A percentile compares a stretch with the other conserved stretches of the same genome.
Conservation (phyloP, 2,888 invertebrate genomes). For the Trissoscelio sp. region DNA sequence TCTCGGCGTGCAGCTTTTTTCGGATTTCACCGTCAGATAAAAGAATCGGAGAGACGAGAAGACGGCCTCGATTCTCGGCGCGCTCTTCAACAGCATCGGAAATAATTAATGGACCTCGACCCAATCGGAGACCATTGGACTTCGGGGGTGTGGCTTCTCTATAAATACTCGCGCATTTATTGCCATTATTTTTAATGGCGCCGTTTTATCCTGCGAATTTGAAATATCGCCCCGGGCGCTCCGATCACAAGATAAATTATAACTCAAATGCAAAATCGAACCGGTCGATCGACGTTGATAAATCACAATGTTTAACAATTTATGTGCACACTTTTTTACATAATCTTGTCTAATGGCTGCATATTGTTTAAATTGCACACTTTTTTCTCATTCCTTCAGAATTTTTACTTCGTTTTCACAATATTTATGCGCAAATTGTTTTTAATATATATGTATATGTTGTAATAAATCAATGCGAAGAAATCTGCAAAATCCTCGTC, state of each 20-base stretch:
- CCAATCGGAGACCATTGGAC: conserved; percentile 74
- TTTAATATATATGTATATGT: no score
- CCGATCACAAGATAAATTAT: conserved; percentile 54
- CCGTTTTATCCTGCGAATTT: conserved; percentile 58
- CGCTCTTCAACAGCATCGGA: conserved; percentile 66
- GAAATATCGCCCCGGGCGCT: conserved; percentile 49
- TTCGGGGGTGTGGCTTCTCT: conserved; percentile 71
- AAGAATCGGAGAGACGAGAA: conserved; percentile 49
- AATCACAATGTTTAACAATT: conserved; percentile 42
- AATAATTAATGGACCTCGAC: conserved; percentile 77
- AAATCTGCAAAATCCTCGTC: background rate
- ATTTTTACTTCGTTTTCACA: no score
- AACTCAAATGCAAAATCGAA: conserved; percentile 41
- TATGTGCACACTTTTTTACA: no score
- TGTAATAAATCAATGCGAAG: background rate
- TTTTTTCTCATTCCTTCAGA: no score
- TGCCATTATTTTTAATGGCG: conserved; percentile 74
- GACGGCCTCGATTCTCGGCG: conserved; percentile 68
- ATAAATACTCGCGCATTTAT: conserved; percentile 77
- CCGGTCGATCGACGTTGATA: conserved; percentile 45
- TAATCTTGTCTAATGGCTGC: no score
- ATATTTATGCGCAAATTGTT: no score
- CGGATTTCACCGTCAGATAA: background rate
- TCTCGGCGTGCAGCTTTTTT: background rate
- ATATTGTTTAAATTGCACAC: no score